Conservation (phyloP, 2,888 invertebrate genomes). For the Lycophotia porphyrea region DNA sequence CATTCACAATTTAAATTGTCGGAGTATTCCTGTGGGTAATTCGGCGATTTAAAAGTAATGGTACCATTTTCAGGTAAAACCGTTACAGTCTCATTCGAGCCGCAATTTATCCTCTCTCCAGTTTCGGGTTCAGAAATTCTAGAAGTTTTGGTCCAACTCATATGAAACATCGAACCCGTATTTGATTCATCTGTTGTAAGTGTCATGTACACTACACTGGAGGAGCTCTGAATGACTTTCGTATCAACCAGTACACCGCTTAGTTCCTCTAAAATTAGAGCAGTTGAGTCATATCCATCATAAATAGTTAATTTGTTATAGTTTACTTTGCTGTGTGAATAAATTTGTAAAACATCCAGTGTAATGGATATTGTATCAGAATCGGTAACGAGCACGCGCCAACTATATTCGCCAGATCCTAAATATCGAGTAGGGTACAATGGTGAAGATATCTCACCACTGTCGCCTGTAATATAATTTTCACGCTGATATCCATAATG, state of each 20-base stretch:
- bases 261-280: constrained; percentile 87
- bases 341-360: constrained; percentile 78
- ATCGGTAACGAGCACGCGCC: constrained; percentile 92
- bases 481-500: constrained; percentile 93
- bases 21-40: constrained; percentile 93
- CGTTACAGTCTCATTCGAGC: constrained; percentile 76
- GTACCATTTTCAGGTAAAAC: constrained; percentile 68
- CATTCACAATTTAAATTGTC: constrained; percentile 93
- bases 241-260: constrained; percentile 87
- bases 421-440: constrained; percentile 91
- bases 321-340: constrained; percentile 75
- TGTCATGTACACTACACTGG: constrained; percentile 92
- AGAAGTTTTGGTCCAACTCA: constrained; percentile 77
- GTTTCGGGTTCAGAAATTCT: constrained; percentile 44
- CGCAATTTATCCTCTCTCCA: constrained; percentile 78
- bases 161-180: constrained; percentile 83
- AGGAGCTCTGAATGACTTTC: constrained; percentile 85
- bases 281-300: constrained; percentile 93
- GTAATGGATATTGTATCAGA: constrained; percentile 72
- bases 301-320: constrained; percentile 88
- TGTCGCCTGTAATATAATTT: constrained; percentile 92
- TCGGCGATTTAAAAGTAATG: constrained; percentile 92
- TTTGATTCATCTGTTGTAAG: constrained; percentile 84
- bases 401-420: constrained; percentile 88
- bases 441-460: constrained; percentile 94